phyloP scores from a whole-genome alignment of 2,113 vertebrate genomes.

The Sinosuthora webbiana region DNA sequence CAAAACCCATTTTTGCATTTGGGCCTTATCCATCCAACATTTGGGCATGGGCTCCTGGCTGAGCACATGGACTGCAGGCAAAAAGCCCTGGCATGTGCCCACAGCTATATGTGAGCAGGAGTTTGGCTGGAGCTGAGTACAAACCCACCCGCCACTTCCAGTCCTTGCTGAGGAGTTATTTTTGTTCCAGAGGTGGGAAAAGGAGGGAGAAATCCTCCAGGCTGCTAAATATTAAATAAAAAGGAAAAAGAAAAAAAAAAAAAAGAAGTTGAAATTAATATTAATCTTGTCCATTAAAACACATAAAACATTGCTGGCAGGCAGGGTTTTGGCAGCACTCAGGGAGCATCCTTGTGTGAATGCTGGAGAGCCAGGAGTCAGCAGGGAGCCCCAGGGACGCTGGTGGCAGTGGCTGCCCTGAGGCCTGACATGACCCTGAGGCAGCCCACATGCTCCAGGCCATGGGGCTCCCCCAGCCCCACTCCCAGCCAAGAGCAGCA shows the following conservation, averaged over 20 bases:
- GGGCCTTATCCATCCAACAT: not conserved
- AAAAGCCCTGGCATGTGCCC: not conserved
- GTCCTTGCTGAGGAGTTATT: not conserved
- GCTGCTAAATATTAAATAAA: slow-evolving; percentile 59
- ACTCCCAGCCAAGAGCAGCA: not conserved
- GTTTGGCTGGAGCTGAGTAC: not conserved
- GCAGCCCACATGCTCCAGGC: not conserved
- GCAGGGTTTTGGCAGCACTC: not conserved
- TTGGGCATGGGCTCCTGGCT: not conserved
- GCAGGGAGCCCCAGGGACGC: not conserved
- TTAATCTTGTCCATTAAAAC: slow-evolving; percentile 56
- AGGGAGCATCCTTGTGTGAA: not conserved
- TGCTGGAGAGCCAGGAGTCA: not conserved
- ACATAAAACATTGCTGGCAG: slow-evolving; percentile 15
- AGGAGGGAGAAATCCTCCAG: not conserved
- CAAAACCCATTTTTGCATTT: not conserved
- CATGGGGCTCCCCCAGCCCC: not conserved
- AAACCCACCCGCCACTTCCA: not conserved
- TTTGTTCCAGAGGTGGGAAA: slow-evolving; percentile 23
- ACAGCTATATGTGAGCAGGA: not conserved
- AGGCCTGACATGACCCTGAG: not conserved
- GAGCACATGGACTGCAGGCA: not conserved
- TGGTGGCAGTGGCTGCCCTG: rapidly evolving
- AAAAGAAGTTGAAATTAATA: slow-evolving; percentile 32
- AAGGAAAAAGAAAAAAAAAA: not conserved